Evolutionary conservation across 2,888 invertebrate species (phyloP).

Genomic region (Pachydiplax longipennis): DNA sequence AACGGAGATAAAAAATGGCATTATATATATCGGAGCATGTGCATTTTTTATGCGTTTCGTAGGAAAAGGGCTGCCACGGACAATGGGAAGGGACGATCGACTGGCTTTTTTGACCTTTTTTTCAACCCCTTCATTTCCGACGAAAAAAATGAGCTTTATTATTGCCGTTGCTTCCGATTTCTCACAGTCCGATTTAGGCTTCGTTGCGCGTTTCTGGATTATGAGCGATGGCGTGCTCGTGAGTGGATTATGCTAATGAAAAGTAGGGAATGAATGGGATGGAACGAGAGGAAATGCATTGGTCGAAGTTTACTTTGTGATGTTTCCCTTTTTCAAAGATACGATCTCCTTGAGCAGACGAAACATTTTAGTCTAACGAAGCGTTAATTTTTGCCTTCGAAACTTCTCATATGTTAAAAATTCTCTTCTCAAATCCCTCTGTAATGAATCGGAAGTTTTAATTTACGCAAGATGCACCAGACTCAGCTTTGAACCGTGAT

Average conservation of each 20-base stretch:
- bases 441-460: too few relatives aligned
- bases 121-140: conserved; percentile 38
- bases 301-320: neutral
- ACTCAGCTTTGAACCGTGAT: too few relatives aligned
- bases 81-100: neutral
- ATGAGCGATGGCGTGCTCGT: neutral
- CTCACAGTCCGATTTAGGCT: neutral
- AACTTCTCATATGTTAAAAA: too few relatives aligned
- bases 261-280: neutral
- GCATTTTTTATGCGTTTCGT: conserved; percentile 34
- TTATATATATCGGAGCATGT: conserved; percentile 43
- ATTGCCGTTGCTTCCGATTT: neutral
- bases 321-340: neutral
- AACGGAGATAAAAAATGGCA: conserved; percentile 41
- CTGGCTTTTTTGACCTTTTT: conserved; percentile 28
- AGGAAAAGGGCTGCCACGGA: neutral
- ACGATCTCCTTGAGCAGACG: neutral
- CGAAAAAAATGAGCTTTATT: conserved; percentile 6
- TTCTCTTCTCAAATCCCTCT: too few relatives aligned
- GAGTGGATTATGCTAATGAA: neutral
- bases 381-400: neutral
- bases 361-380: neutral
- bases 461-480: too few relatives aligned
- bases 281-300: neutral
- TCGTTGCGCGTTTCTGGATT: neutral